Base-by-base conservation (phyloP, 2,888 invertebrate genomes). In the Latrodectus hesperus region DNA sequence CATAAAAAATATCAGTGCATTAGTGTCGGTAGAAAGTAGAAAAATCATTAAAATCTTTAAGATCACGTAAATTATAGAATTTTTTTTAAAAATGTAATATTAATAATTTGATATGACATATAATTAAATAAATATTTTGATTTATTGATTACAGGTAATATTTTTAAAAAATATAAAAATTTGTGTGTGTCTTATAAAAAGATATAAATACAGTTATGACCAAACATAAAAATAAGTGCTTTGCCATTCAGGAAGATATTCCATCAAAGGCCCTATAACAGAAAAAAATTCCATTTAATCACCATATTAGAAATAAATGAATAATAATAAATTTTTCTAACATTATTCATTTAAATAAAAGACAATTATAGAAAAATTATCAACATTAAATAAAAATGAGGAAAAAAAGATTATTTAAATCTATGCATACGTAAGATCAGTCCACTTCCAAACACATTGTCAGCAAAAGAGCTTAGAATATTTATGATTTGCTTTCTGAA, bases 221-320 rank as follows among this genome's bases (percentile, higher is more conserved):
- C 90, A 90, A 3, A 76, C 72, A 74, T 90, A 88, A 74, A 90
- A 90, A 67, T 90, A 90, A 12, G 71, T 74, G 17, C 82, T 65
- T 65, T 90, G 89, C 89, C 89, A 89, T 55, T 88, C 85, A 16
- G 89, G 90, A 72, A 89, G 75, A 79, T 90, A 90, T 60, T 90
- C 90, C 8, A 86, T 83, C 64, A 90, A 72, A n/a, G 90, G 90
- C 83, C 84, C 90, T 90, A 49, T n/a, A 67, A 65, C 65, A 53
- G 64, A 16, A 51, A 22, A 53, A 26, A n/a, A 60, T 14, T 22
- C 17, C 16, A 51, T 72, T 72, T 16, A 5, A 68, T 26, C 26
- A 14, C 11, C 52, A 51, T 51, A 49, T 38, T 72, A 51, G 9
- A 11, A 12, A 38, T 51, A 10, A 11, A 9, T n/a, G 49, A 10